phyloP scores from a whole-genome alignment of 2,113 vertebrate species.

The Glaucomys volans region DNA sequence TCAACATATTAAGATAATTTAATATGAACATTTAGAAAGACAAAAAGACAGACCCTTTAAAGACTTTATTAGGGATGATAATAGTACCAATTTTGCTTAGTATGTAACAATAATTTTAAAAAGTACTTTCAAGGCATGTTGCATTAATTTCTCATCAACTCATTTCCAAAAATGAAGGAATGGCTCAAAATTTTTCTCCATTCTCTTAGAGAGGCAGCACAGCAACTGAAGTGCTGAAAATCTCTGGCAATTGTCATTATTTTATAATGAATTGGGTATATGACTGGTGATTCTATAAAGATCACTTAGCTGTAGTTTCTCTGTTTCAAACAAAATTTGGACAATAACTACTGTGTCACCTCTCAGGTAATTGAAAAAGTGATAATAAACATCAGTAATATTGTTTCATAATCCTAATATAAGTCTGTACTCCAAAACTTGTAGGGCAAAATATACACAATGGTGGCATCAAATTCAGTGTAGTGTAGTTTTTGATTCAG shows the following conservation, averaged over 20 bases:
- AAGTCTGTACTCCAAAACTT: not conserved
- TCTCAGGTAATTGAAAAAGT: not conserved
- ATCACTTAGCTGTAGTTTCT: slow-evolving; percentile 40
- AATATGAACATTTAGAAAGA: not conserved
- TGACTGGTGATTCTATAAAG: not conserved
- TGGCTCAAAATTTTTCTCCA: not conserved
- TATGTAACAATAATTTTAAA: slow-evolving; percentile 23
- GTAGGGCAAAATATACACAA: not conserved
- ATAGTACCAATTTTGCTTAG: not conserved
- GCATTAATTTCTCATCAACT: slow-evolving; percentile 30
- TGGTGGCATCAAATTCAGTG: not conserved
- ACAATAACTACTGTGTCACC: slow-evolving; percentile 25
- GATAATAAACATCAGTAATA: slow-evolving; percentile 27
- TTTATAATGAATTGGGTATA: not conserved
- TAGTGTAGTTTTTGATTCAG: not conserved
- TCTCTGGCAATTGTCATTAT: not conserved
- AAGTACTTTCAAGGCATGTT: not conserved
- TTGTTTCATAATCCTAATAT: not conserved
- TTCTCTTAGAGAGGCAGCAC: not conserved
- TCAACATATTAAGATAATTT: slow-evolving; percentile 48
- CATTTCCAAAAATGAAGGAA: slow-evolving; percentile 22
- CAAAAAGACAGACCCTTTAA: not conserved
- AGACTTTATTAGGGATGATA: not conserved
- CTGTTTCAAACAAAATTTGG: slow-evolving; percentile 32
- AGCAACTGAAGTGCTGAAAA: not conserved